Percentiles rank a stretch among this genome's conserved stretches.
Evolutionary conservation across 2,113 vertebrate species (phyloP).

Genomic region (Anolis sagrei): DNA sequence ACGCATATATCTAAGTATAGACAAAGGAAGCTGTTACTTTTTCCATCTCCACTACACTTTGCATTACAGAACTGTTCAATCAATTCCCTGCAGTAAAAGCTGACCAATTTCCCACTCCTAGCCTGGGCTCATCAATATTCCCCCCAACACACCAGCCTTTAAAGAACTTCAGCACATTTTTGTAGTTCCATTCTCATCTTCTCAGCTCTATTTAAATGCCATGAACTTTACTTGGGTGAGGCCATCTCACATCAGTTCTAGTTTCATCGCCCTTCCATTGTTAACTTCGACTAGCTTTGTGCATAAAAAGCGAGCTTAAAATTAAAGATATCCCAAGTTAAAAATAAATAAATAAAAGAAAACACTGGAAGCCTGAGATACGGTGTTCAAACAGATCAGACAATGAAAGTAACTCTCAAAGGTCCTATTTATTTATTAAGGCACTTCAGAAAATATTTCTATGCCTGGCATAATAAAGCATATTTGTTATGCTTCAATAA

Average conservation of each 20-base stretch:
- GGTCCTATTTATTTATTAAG: neutral
- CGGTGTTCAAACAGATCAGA: neutral
- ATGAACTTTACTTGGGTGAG: constrained; percentile 50
- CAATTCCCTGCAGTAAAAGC: constrained; percentile 47
- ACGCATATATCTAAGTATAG: neutral
- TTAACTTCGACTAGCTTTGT: constrained; percentile 38
- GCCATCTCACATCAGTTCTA: constrained; percentile 41
- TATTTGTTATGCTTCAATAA: neutral
- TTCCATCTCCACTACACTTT: constrained; percentile 35
- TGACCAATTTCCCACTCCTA: constrained; percentile 57
- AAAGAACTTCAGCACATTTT: constrained; percentile 53
- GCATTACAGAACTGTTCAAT: constrained; percentile 44
- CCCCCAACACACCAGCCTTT: constrained; percentile 50
- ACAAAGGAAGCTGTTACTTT: constrained; percentile 28
- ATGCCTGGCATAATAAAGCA: neutral
- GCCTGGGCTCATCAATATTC: constrained; percentile 51
- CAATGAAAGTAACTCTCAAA: neutral
- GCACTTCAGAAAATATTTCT: neutral
- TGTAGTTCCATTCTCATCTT: constrained; percentile 58
- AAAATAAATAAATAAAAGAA: neutral
- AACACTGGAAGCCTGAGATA: neutral
- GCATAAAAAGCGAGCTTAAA: constrained; percentile 50
- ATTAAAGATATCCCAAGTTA: neutral
- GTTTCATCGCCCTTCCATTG: constrained; percentile 35
- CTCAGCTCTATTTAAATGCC: constrained; percentile 61